A percentile compares a stretch with the other conserved stretches of the same genome.
phyloP scores from a whole-genome alignment of 1,140 invertebrate genomes.

The Aphis craccivora region DNA sequence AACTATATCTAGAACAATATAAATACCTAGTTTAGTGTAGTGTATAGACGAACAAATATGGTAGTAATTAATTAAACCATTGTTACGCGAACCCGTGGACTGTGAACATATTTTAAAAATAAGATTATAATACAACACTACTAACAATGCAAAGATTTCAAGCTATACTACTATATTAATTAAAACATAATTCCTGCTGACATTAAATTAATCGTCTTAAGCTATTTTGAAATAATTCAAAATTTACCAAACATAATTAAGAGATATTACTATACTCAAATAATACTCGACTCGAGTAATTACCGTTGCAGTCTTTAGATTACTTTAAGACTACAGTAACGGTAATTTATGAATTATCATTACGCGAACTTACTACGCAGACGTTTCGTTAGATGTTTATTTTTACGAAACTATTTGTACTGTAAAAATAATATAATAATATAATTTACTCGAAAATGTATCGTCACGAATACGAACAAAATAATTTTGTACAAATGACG shows the following conservation, averaged over 20 bases:
- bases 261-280: background rate
- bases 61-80: background rate
- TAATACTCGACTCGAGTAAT: conserved; percentile 15
- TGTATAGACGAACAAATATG: conserved; percentile 2
- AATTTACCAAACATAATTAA: background rate
- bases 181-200: background rate
- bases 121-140: background rate
- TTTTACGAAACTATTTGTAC: background rate
- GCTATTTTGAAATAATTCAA: background rate
- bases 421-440: background rate
- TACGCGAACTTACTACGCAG: background rate
- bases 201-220: conserved; percentile 7
- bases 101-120: conserved; percentile 10
- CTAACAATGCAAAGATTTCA: background rate
- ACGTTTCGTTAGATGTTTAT: background rate
- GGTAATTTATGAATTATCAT: conserved; percentile 11
- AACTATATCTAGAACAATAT: background rate
- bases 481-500: background rate
- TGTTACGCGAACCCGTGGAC: background rate
- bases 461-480: background rate
- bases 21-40: background rate
- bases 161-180: conserved; percentile 10
- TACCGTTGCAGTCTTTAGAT: conserved; percentile 14
- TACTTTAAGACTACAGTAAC: background rate
- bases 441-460: background rate